phyloP scores from a whole-genome alignment of 2,113 vertebrate species.

The Mesitornis unicolor region DNA sequence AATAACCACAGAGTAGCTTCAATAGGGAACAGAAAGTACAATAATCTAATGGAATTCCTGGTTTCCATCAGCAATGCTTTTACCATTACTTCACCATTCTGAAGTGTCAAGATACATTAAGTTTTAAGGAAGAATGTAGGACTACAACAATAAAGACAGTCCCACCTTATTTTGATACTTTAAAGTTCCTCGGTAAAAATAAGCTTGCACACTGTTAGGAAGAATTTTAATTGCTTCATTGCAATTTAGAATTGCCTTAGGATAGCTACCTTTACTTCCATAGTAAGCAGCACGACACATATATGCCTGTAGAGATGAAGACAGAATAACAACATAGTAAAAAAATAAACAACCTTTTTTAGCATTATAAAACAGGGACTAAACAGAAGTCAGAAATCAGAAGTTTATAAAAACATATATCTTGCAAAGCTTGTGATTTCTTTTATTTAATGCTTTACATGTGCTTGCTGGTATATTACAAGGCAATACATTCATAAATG shows the following conservation, averaged over 20 bases:
- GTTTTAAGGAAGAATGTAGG: background rate
- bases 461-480: background rate
- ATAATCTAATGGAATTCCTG: background rate
- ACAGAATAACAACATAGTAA: background rate
- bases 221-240: constrained; percentile 77
- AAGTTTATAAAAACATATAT: background rate
- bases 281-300: constrained; percentile 77
- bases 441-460: background rate
- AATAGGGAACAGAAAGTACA: background rate
- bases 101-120: background rate
- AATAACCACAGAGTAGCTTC: background rate
- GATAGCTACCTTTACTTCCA: constrained; percentile 73
- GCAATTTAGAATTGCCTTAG: constrained; percentile 82
- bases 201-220: constrained; percentile 69
- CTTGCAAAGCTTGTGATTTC: background rate
- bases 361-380: background rate
- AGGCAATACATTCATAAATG: background rate
- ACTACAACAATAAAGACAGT: background rate
- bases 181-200: constrained; percentile 77
- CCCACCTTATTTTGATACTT: constrained; percentile 77
- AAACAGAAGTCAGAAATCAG: background rate
- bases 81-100: background rate
- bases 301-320: constrained; percentile 71
- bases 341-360: background rate
- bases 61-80: background rate